Base-by-base conservation (phyloP, 1,140 invertebrate genomes). In the Pissodes strobi region DNA sequence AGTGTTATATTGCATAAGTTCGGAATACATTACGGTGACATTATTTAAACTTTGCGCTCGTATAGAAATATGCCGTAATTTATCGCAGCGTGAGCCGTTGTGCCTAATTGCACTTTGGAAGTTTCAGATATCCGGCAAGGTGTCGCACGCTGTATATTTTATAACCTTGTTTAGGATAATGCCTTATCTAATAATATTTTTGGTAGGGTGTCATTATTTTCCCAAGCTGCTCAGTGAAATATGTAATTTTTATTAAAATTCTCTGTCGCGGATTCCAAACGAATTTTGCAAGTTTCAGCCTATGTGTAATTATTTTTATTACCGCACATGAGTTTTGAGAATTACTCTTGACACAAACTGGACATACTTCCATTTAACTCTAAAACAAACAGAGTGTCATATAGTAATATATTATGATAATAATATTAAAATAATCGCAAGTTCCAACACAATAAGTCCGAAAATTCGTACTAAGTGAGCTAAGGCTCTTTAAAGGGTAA, bases 61-160 rank as follows among this genome's bases (percentile, higher is more conserved):
- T 75, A 75, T 75, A 75, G 73, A 75, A 75, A 75, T 75, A 75
- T 73, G 69, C 66, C 59, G 59, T 73, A 72, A 75, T 75, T 75
- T 75, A 75, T 75, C 67, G 72, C 69, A 62, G 66, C 59, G 66
- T 66, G 70, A 67, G 69, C 46, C 66, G 70, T 73, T 73, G 72
- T 69, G 68, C 69, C 73, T 75, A 74, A 75, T 75, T 75, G 73
- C 73, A 71, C 72, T 75, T 73, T 73, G 63, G 64, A 74, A 72
- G 60, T 74, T 72, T 68, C 49, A 18, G 52, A 38, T 56, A 56
- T 52, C 60, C 23, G 39, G 38, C 53, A 60, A 64, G 66, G 66
- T 64, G 60, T 64, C 60, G 52, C 53, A 5, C 45, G 41, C 43
- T 63, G 34, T 64, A 57, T 64, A 57, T 57, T 64, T 57, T 63